Evolutionary conservation across 2,113 vertebrate species (phyloP).

Genomic region (Lampris incognitus): DNA sequence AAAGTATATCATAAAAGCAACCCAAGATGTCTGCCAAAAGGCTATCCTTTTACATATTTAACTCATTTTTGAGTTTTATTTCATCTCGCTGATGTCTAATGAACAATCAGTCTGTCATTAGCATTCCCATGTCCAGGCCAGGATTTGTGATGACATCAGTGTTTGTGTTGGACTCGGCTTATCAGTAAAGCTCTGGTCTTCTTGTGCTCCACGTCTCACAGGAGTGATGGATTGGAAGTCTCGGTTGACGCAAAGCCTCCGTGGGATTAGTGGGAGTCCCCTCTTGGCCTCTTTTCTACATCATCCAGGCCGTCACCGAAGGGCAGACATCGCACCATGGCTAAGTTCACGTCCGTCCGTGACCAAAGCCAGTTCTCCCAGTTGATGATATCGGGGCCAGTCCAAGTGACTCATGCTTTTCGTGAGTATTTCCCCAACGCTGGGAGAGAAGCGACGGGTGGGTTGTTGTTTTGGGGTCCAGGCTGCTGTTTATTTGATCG

Average conservation of each 20-base stretch:
- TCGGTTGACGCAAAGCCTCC: slow-evolving; percentile 44
- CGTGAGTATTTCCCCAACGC: slow-evolving; percentile 44
- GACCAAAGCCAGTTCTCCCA: slow-evolving; percentile 44
- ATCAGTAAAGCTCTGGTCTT: slow-evolving; percentile 58
- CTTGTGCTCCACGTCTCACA: slow-evolving; percentile 46
- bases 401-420: slow-evolving; percentile 23
- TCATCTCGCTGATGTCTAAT: slow-evolving; percentile 50
- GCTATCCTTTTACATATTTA: slow-evolving; percentile 41
- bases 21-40: slow-evolving; percentile 28
- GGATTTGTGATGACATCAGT: slow-evolving; percentile 65
- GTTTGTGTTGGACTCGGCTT: slow-evolving; percentile 71
- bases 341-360: slow-evolving; percentile 29
- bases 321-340: slow-evolving; percentile 18
- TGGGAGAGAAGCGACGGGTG: slow-evolving; percentile 10
- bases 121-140: slow-evolving; percentile 33
- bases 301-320: slow-evolving; percentile 28
- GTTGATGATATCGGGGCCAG: slow-evolving; percentile 4
- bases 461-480: slow-evolving; percentile 4
- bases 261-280: slow-evolving; percentile 58
- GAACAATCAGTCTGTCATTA: slow-evolving; percentile 54
- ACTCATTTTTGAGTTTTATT: slow-evolving; percentile 50
- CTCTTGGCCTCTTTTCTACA: slow-evolving; percentile 43
- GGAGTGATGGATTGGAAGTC: slow-evolving; percentile 61
- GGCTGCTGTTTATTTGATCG: slow-evolving; percentile 20
- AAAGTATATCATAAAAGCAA: slow-evolving; percentile 41